Percentiles rank a stretch among this genome's conserved stretches.
Conservation (phyloP, 2,797 vertebrate species). For the Carapus acus region DNA sequence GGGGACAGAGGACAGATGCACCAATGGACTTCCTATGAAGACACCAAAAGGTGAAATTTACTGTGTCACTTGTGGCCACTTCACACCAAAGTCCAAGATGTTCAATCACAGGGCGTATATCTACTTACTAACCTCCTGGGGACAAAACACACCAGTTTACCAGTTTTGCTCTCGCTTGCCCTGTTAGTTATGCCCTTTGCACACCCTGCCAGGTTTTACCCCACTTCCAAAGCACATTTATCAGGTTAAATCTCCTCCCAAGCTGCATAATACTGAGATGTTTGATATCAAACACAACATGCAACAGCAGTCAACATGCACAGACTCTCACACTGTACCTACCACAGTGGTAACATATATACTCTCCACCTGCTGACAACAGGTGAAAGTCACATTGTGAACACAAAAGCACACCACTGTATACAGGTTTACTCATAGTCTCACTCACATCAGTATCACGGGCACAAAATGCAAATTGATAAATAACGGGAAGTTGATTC, state of each 20-base stretch:
- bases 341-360: conserved; percentile 73
- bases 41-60: background rate
- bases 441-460: conserved; percentile 13
- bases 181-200: background rate
- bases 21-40: background rate
- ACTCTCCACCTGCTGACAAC: conserved; percentile 69
- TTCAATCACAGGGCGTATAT: background rate
- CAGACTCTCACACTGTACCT: conserved; percentile 54
- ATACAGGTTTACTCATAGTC: background rate
- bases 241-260: background rate
- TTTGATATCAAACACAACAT: conserved; percentile 19
- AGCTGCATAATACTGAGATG: background rate
- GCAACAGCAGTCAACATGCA: conserved; percentile 51
- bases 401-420: conserved; percentile 13
- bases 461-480: conserved; percentile 32
- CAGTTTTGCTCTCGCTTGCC: background rate
- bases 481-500: conserved; percentile 35
- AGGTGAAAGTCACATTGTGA: conserved; percentile 50
- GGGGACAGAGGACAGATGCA: conserved; percentile 7
- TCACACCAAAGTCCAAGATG: background rate
- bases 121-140: background rate
- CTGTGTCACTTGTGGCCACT: background rate
- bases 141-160: background rate
- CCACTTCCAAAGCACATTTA: conserved; percentile 19
- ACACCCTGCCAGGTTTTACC: background rate